Conservation (phyloP, 2,113 vertebrate genomes). For the Datnioides undecimradiatus region DNA sequence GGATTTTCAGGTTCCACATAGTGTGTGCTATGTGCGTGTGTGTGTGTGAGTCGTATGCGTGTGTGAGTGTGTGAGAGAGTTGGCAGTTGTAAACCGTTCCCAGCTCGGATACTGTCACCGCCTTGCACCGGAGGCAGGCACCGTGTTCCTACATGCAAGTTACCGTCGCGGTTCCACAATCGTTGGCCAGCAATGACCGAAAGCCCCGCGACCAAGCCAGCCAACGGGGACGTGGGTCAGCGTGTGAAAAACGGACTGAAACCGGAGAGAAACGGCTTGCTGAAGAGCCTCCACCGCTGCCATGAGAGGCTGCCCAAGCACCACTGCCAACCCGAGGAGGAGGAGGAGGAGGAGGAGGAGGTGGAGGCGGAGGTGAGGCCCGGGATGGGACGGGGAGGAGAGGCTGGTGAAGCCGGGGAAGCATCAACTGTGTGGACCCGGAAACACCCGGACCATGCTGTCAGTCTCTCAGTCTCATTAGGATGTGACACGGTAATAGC, state of each 20-base stretch:
- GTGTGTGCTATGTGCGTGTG: slow-evolving; percentile 9
- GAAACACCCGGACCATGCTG: slow-evolving; percentile 8
- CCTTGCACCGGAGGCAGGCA: slow-evolving; percentile 51
- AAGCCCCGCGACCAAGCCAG: slow-evolving; percentile 66
- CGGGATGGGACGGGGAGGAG: slow-evolving; percentile 54
- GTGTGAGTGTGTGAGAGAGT: slow-evolving; percentile 21
- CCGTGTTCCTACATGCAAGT: slow-evolving; percentile 66
- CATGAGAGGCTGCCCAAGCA: slow-evolving; percentile 48
- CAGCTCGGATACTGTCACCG: slow-evolving; percentile 49
- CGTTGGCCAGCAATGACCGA: slow-evolving; percentile 78
- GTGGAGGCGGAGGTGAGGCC: slow-evolving; percentile 79
- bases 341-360: slow-evolving; percentile 76
- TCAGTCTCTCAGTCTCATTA: background rate
- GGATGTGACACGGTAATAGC: background rate
- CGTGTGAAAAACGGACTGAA: slow-evolving; percentile 76
- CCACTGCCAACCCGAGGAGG: slow-evolving; percentile 64
- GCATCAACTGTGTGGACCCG: slow-evolving; percentile 18
- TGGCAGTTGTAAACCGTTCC: slow-evolving; percentile 16
- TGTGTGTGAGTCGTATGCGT: background rate
- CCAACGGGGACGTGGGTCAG: slow-evolving; percentile 66
- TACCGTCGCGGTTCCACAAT: slow-evolving; percentile 46
- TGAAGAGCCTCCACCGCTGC: slow-evolving; percentile 63
- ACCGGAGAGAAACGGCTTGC: slow-evolving; percentile 72
- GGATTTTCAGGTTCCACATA: slow-evolving; percentile 66
- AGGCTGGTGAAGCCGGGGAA: slow-evolving; percentile 26